Base-by-base conservation (phyloP, 1,140 invertebrate genomes). In the Cydia strobilella region DNA sequence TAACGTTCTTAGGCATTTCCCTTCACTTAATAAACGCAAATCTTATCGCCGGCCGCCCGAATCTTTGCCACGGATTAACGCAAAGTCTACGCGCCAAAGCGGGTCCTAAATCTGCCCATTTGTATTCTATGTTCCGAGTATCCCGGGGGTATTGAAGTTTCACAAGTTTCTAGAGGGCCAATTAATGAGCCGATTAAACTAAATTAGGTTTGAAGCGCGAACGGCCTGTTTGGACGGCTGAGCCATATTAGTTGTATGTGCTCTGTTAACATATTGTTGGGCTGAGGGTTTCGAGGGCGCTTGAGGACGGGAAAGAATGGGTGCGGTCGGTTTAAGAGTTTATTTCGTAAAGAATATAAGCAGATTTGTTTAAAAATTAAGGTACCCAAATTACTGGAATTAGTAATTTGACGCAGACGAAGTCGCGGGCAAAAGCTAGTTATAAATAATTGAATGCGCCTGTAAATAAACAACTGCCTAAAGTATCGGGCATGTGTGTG, bases 171-270 rank as follows among this genome's bases (percentile, higher is more conserved):
- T 75, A 76, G 77, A 72, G 77, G 82, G 79, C 86, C 84, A 85
- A 89, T 89, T 90, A 89, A 90, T 90, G 86, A 84, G 80, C 78
- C 86, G 89, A 90, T 90, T 89, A 89, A 86, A 84, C 80, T 82
- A 83, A 88, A 88, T 89, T 89, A 87, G 84, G 76, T 85, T 78
- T 76, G 79, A 87, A 84, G 86, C 84, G 85, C 84, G 83, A 89
- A 86, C 80, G 82, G 76, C 77, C 84, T 77, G 79, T 86, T 84
- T 79, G 75, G 76, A 80, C 74, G 62, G 76, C 66, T 74, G 66
- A 74, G 74, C 76, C 72, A 76, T 69, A 80, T 80, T 71, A 79
- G 73, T 76, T 75, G 35, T 77, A 74, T 75, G 35, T 77, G 75
- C 72, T 75, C 65, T 77, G 69, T 48, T 75, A 69, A 74, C 45